Conservation (phyloP, 2,888 invertebrate species). For the Oxycera nigricornis region DNA sequence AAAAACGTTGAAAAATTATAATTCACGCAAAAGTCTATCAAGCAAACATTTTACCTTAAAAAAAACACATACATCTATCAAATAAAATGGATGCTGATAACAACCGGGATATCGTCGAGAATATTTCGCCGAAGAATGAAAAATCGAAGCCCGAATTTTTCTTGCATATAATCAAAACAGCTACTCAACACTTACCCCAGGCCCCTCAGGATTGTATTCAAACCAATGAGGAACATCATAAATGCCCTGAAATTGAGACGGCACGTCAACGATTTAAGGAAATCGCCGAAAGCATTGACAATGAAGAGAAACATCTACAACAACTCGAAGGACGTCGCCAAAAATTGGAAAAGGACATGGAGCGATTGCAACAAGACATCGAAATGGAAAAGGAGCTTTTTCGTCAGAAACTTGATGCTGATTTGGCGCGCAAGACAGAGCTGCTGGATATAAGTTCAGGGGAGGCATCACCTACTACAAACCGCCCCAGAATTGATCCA, state of each 20-base stretch:
- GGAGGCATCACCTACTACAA: background rate
- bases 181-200: background rate
- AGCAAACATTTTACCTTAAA: no score
- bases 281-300: slow-evolving; percentile 40
- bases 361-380: slow-evolving; percentile 42
- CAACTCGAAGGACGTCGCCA: slow-evolving; percentile 38
- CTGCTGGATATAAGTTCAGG: background rate
- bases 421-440: slow-evolving; percentile 37
- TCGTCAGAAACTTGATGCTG: slow-evolving; percentile 39
- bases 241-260: slow-evolving; percentile 4
- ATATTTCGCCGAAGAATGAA: background rate
- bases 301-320: slow-evolving; percentile 40
- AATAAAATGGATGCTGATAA: no score
- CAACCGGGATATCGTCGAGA: no score
- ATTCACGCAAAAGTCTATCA: no score
- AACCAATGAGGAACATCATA: background rate
- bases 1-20: no score
- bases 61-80: no score
- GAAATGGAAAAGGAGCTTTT: slow-evolving; percentile 42
- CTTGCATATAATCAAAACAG: slow-evolving; percentile 16
- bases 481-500: slow-evolving; percentile 27
- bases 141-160: slow-evolving; percentile 20
- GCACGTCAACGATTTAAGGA: slow-evolving; percentile 35
- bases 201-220: background rate
- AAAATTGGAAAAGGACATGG: slow-evolving; percentile 43